Evolutionary conservation across 2,888 invertebrate genomes (phyloP).

Genomic region (Lomographa bimaculata): DNA sequence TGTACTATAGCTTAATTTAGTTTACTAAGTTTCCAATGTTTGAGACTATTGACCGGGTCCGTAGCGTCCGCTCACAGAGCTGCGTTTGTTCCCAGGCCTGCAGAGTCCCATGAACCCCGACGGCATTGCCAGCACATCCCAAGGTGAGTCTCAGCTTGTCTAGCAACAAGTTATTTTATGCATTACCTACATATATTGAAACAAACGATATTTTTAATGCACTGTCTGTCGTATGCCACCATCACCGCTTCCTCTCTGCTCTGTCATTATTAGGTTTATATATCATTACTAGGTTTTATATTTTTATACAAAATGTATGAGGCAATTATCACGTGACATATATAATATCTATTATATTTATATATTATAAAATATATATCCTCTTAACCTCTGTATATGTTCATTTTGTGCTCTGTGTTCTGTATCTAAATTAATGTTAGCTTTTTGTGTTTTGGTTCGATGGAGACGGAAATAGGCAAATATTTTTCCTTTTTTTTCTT

Average conservation of each 20-base stretch:
- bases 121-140: conserved; percentile 92
- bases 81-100: conserved; percentile 81
- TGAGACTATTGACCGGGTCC: conserved; percentile 20
- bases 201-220: conserved; percentile 83
- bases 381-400: conserved; percentile 77
- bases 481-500: conserved; percentile 38
- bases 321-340: conserved; percentile 82
- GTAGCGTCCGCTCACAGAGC: conserved; percentile 26
- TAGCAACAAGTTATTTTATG: conserved; percentile 80
- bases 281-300: conserved; percentile 79
- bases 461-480: conserved; percentile 56
- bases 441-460: conserved; percentile 82
- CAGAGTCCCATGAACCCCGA: conserved; percentile 85
- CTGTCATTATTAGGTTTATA: conserved; percentile 84
- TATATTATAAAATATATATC: conserved; percentile 69
- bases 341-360: conserved; percentile 66
- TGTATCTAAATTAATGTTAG: conserved; percentile 80
- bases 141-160: conserved; percentile 89
- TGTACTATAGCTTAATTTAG: too few species aligned
- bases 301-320: conserved; percentile 75
- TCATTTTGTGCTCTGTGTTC: conserved; percentile 81
- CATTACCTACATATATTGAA: conserved; percentile 82
- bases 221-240: conserved; percentile 84
- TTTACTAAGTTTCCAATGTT: too few species aligned
- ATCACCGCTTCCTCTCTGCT: conserved; percentile 85